These are phyloP conservation scores for Synanthedon vespiformis DNA, from an alignment of 2,888 invertebrate genomes.

Conservation along the genomic window DNA sequence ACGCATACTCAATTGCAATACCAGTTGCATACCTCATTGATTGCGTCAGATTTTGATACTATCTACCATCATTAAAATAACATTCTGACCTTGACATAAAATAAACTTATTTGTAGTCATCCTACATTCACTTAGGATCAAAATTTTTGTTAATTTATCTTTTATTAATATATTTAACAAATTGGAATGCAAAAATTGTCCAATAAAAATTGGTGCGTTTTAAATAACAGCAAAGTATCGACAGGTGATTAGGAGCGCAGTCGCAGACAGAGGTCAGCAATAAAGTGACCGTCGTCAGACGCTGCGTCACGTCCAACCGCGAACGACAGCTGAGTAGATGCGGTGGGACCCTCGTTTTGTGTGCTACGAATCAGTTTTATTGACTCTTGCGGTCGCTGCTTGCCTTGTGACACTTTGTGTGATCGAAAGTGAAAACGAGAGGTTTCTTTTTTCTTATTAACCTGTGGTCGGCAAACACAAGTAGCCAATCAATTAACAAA, in stretches of 20 bases:
- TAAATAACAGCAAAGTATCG: background rate
- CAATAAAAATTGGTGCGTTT: background rate
- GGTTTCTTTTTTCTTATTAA: constrained; percentile 1
- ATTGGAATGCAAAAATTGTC: background rate
- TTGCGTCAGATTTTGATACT: no score
- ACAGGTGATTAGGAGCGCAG: constrained; percentile 51
- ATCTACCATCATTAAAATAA: no score
- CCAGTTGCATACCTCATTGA: no score
- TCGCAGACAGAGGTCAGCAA: constrained; percentile 67
- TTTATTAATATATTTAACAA: no score
- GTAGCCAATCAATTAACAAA: no score
- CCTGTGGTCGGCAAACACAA: background rate
- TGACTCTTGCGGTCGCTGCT: constrained; percentile 62
- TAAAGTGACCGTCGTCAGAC: constrained; percentile 67
- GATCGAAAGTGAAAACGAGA: constrained; percentile 55
- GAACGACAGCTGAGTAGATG: constrained; percentile 16
- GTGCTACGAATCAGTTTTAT: constrained; percentile 48
- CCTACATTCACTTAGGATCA: no score
- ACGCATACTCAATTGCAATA: no score
- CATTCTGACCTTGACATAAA: no score
- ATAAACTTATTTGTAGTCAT: no score
- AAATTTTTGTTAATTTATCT: no score
- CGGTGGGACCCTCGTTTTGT: constrained; percentile 41
- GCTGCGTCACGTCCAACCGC: constrained; percentile 59
- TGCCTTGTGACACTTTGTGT: constrained; percentile 51